Conservation (phyloP, 2,888 invertebrate genomes). For the Thymelicus sylvestris region DNA sequence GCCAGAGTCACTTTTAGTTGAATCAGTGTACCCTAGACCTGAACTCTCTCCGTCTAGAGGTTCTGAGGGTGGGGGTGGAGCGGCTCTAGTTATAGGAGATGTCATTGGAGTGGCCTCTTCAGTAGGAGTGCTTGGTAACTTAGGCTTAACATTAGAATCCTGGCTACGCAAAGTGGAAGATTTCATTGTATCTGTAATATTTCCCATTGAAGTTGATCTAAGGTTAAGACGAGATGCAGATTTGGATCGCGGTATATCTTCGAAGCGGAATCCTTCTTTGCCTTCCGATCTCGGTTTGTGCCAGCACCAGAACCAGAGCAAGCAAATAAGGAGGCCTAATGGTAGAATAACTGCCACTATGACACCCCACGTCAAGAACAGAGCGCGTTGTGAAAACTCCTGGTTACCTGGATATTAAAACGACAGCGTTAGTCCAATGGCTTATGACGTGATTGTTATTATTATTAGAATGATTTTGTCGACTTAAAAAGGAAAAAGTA, state of each 20-base stretch:
- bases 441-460: constrained; percentile 8
- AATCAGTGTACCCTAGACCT: constrained; percentile 81
- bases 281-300: constrained; percentile 83
- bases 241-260: constrained; percentile 84
- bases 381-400: constrained; percentile 88
- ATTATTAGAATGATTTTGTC: neutral
- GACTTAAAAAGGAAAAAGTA: neutral
- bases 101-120: constrained; percentile 64
- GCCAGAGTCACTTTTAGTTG: constrained; percentile 78
- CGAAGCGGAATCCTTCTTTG: constrained; percentile 83
- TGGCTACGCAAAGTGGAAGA: constrained; percentile 71
- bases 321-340: constrained; percentile 85
- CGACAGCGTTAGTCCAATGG: constrained; percentile 26
- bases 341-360: constrained; percentile 90
- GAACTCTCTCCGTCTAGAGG: constrained; percentile 78
- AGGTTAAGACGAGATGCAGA: constrained; percentile 85
- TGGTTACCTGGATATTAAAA: constrained; percentile 84
- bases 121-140: constrained; percentile 68
- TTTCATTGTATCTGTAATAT: constrained; percentile 79
- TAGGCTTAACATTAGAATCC: constrained; percentile 67
- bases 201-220: constrained; percentile 80
- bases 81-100: constrained; percentile 59
- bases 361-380: constrained; percentile 90
- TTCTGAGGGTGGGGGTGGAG: constrained; percentile 61
- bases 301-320: constrained; percentile 87